Percentiles rank a stretch among this genome's conserved stretches.
Evolutionary conservation across 2,797 vertebrate genomes (phyloP).

Genomic region (Poecile montanus): DNA sequence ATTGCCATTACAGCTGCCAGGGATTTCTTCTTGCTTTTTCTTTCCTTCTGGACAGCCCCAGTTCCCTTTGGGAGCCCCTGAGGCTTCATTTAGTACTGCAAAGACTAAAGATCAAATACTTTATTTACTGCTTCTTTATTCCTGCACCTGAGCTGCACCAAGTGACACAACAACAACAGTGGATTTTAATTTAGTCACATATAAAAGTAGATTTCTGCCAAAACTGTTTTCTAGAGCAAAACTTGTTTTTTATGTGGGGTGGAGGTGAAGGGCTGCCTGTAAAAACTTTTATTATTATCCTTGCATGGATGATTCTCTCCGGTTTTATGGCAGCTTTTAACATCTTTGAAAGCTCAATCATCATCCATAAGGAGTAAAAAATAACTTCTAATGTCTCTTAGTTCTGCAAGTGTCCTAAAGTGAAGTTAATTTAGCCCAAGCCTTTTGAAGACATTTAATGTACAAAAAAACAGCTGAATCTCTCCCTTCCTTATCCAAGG

Average conservation of each 20-base stretch:
- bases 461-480: background rate
- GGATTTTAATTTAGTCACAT: background rate
- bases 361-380: background rate
- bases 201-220: background rate
- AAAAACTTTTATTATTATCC: background rate
- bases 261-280: background rate
- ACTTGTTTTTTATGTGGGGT: background rate
- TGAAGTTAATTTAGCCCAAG: background rate
- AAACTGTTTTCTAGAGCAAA: background rate
- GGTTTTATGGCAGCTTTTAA: background rate
- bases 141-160: background rate
- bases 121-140: background rate
- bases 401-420: background rate
- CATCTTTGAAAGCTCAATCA: constrained; percentile 20
- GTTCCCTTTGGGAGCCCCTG: background rate
- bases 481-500: background rate
- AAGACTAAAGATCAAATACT: background rate
- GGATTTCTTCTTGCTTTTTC: background rate
- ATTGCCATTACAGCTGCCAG: background rate
- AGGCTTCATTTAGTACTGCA: background rate
- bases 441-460: constrained; percentile 9
- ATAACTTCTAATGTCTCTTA: background rate
- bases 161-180: background rate
- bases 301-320: background rate
- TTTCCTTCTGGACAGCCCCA: background rate